These are phyloP conservation scores for Chrysolina oricalcia DNA, from an alignment of 2,888 invertebrate species.

Conservation along the genomic window DNA sequence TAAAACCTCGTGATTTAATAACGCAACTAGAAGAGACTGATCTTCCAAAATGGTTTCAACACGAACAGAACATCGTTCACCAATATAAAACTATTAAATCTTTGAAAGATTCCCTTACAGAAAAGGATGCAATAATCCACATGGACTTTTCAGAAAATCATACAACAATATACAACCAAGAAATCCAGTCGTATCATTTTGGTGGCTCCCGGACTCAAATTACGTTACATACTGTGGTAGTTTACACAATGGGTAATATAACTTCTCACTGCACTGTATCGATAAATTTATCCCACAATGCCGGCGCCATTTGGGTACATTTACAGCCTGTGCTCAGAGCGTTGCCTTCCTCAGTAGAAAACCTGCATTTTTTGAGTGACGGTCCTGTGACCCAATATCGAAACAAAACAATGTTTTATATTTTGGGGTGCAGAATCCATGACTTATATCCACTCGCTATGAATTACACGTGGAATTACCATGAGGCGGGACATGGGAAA, in stretches of 20 bases:
- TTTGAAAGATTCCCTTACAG: no score
- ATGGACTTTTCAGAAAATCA: slow-evolving; percentile 68
- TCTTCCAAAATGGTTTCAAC: slow-evolving; percentile 8
- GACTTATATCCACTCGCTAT: not conserved
- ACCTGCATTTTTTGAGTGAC: slow-evolving; percentile 37
- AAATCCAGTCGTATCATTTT: slow-evolving; percentile 67
- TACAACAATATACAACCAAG: slow-evolving; percentile 52
- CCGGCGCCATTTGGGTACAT: no score
- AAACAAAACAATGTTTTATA: slow-evolving; percentile 28
- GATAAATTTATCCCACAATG: slow-evolving; percentile 57
- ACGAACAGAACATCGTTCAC: slow-evolving; percentile 29
- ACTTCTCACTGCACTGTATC: slow-evolving; percentile 52
- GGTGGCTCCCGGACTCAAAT: slow-evolving; percentile 59
- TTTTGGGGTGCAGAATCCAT: slow-evolving; percentile 35
- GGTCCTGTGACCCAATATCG: slow-evolving; percentile 29
- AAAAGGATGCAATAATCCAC: slow-evolving; percentile 55
- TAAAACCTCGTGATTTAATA: slow-evolving; percentile 12
- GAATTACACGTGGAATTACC: slow-evolving; percentile 59
- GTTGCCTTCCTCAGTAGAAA: slow-evolving; percentile 24
- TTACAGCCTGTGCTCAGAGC: slow-evolving; percentile 52
- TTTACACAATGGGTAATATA: slow-evolving; percentile 53
- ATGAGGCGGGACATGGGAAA: slow-evolving; percentile 63
- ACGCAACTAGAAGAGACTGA: slow-evolving; percentile 8
- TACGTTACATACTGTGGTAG: slow-evolving; percentile 66
- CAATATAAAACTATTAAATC: slow-evolving; percentile 29